phyloP scores from a whole-genome alignment of 2,888 invertebrate species.

The Sialis fuliginosa region DNA sequence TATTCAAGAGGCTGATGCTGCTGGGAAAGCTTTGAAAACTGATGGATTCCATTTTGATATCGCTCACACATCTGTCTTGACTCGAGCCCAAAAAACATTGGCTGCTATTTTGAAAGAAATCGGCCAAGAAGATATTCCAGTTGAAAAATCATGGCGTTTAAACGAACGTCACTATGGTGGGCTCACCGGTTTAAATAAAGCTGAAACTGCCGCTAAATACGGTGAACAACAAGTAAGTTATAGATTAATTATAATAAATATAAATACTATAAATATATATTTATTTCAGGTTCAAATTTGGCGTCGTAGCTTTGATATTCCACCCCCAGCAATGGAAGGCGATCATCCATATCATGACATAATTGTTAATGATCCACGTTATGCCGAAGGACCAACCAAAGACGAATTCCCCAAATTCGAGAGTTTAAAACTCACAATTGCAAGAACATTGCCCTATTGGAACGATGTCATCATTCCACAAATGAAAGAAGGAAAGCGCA shows the following conservation, averaged over 20 bases:
- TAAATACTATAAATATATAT: background rate
- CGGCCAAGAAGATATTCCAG: conserved; percentile 33
- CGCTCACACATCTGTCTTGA: conserved; percentile 44
- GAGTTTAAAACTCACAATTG: conserved; percentile 69
- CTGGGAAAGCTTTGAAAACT: conserved; percentile 41
- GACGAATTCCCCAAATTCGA: conserved; percentile 73
- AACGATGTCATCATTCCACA: conserved; percentile 73
- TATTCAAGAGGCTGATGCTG: conserved; percentile 34
- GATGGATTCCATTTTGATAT: conserved; percentile 37
- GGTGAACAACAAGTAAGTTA: conserved; percentile 35
- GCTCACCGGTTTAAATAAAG: conserved; percentile 46
- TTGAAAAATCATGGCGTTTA: conserved; percentile 40
- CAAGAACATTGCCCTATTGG: conserved; percentile 77
- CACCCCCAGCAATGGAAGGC: conserved; percentile 69
- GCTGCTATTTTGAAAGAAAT: conserved; percentile 36
- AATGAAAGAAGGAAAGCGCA: conserved; percentile 63
- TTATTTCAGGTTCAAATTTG: conserved; percentile 56
- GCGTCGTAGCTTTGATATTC: conserved; percentile 72
- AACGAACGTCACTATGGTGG: conserved; percentile 49
- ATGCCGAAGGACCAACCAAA: conserved; percentile 46
- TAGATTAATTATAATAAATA: background rate
- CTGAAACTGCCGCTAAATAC: conserved; percentile 46
- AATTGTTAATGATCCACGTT: conserved; percentile 62
- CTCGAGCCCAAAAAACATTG: conserved; percentile 40
- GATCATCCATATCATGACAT: conserved; percentile 60